Evolutionary conservation across 2,113 vertebrate genomes (phyloP).

Genomic region (Sminthopsis crassicaudata): DNA sequence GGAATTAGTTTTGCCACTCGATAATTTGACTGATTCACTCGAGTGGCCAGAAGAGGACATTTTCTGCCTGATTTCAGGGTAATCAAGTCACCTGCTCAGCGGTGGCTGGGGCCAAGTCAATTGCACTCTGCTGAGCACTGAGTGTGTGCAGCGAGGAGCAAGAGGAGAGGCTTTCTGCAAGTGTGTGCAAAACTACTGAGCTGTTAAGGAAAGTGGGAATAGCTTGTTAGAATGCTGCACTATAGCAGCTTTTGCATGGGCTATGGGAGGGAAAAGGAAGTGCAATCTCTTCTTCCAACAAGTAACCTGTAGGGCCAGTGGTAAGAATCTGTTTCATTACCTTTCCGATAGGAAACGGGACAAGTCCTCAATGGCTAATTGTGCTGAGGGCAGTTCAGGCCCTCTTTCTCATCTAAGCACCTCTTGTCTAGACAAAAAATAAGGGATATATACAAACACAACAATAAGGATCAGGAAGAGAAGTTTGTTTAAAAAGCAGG

Average conservation of each 20-base stretch:
- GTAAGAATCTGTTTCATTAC: neutral
- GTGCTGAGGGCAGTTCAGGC: neutral
- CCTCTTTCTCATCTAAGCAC: neutral
- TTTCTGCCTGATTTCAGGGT: conserved; percentile 89
- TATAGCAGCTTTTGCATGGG: neutral
- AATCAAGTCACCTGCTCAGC: conserved; percentile 88
- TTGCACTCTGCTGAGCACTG: conserved; percentile 62
- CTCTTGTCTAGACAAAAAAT: neutral
- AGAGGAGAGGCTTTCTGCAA: conserved; percentile 35
- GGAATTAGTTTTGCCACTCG: conserved; percentile 89
- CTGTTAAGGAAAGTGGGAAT: neutral
- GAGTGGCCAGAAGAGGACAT: conserved; percentile 88
- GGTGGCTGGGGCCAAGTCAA: conserved; percentile 75
- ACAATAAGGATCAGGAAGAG: no score
- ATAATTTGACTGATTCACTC: conserved; percentile 91
- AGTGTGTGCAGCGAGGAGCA: conserved; percentile 6
- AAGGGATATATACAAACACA: no score
- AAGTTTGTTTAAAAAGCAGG: no score
- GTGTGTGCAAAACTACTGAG: conserved; percentile 22
- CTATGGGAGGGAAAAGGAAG: neutral
- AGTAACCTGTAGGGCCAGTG: neutral
- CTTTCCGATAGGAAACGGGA: neutral
- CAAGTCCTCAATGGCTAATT: neutral
- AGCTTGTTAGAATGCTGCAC: conserved; percentile 16
- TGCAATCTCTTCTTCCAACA: neutral